phyloP scores from a whole-genome alignment of 2,888 invertebrate species.

The Dorcus parallelipipedus region DNA sequence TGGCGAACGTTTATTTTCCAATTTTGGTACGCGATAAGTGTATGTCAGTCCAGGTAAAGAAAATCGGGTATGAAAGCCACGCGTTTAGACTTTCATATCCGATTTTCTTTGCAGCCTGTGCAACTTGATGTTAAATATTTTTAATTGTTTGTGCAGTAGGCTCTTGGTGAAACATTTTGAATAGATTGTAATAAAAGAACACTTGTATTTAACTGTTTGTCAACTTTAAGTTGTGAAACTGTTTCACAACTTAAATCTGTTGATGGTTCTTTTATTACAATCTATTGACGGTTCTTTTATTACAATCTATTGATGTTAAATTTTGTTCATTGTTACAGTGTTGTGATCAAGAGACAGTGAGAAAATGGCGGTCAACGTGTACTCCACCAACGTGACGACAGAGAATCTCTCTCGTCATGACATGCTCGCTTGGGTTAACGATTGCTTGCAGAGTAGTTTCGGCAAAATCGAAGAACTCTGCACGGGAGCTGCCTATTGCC shows the following conservation, averaged over 20 bases:
- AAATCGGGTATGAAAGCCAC: too few relatives aligned
- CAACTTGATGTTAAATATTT: neutral
- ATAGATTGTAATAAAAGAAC: too few relatives aligned
- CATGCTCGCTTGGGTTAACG: slow-evolving; percentile 98
- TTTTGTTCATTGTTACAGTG: slow-evolving; percentile 4
- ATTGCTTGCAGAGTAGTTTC: slow-evolving; percentile 87
- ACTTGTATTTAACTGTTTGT: too few relatives aligned
- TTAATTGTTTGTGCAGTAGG: too few relatives aligned
- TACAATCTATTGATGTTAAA: too few relatives aligned
- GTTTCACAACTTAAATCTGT: too few relatives aligned
- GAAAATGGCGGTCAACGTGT: slow-evolving; percentile 92
- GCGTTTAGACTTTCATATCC: too few relatives aligned
- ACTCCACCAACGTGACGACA: slow-evolving; percentile 95
- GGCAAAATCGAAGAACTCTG: slow-evolving; percentile 98
- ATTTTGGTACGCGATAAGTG: slow-evolving; percentile 6
- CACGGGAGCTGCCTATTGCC: slow-evolving; percentile 98
- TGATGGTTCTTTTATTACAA: too few relatives aligned
- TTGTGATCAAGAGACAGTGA: neutral
- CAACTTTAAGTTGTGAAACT: too few relatives aligned
- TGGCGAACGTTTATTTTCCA: slow-evolving; percentile 9
- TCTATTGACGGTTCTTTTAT: too few relatives aligned
- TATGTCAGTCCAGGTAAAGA: too few relatives aligned
- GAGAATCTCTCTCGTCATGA: slow-evolving; percentile 98
- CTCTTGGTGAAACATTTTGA: too few relatives aligned
- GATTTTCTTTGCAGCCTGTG: neutral